Conservation (phyloP, 2,888 invertebrate species). For the Mystacides longicornis region DNA sequence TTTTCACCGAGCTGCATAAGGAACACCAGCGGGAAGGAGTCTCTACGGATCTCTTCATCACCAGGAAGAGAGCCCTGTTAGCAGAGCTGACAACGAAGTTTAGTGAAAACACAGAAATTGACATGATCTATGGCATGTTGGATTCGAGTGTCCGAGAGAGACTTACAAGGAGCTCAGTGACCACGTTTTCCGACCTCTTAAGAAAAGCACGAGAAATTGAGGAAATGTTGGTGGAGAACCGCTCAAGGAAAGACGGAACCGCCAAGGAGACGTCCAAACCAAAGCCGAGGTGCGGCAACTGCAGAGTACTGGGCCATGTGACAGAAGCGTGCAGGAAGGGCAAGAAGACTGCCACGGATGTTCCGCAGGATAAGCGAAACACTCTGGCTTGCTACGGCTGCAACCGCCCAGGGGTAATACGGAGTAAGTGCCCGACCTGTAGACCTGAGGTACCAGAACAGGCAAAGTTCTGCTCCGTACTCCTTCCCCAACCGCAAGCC, state of each 20-base stretch:
- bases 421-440: conserved; percentile 4
- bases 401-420: not conserved
- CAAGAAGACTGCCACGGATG: not conserved
- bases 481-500: not conserved
- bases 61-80: not conserved
- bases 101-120: too few relatives aligned
- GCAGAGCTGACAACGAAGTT: too few relatives aligned
- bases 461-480: not conserved
- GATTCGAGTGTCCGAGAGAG: not conserved
- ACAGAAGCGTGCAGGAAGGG: conserved; percentile 1
- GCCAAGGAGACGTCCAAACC: too few relatives aligned
- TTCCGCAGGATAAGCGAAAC: not conserved
- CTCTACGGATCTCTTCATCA: not conserved
- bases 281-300: conserved; percentile 4
- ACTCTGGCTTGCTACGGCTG: conserved; percentile 7
- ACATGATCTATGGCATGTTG: not conserved
- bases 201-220: conserved; percentile 3
- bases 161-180: not conserved
- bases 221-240: too few relatives aligned
- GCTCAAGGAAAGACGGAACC: too few relatives aligned
- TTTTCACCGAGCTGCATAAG: not conserved
- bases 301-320: not conserved
- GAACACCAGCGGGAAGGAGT: not conserved
- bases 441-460: too few relatives aligned
- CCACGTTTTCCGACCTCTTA: not conserved